A percentile compares a stretch with the other conserved stretches of the same genome.
These are phyloP conservation scores for Hippocampus zosterae DNA, from an alignment of 2,113 vertebrate genomes.

Conservation along the genomic window DNA sequence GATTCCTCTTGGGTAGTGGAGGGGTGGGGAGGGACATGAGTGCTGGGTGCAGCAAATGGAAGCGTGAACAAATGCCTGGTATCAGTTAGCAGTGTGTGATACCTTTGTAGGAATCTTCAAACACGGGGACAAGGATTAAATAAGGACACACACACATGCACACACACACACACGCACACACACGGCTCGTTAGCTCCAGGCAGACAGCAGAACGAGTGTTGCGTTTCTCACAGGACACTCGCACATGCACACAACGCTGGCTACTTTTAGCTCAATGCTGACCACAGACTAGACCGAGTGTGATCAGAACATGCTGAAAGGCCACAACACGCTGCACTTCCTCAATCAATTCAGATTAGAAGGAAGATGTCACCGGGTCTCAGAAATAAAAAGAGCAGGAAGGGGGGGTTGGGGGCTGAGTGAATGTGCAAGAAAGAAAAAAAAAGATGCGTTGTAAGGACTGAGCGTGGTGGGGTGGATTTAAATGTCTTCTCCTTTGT, in stretches of 20 bases:
- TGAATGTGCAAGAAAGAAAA: slow-evolving; percentile 32
- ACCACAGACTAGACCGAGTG: slow-evolving; percentile 25
- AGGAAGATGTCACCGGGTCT: slow-evolving; percentile 28
- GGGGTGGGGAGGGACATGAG: slow-evolving; percentile 31
- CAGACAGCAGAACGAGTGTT: slow-evolving; percentile 59
- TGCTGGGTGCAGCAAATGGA: slow-evolving; percentile 44
- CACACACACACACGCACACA: slow-evolving; percentile 9
- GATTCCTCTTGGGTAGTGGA: slow-evolving; percentile 20
- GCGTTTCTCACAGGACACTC: slow-evolving; percentile 57
- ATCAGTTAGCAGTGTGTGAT: slow-evolving; percentile 61
- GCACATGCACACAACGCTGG: slow-evolving; percentile 1
- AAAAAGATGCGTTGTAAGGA: background rate
- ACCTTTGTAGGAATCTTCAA: slow-evolving; percentile 47
- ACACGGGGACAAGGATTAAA: slow-evolving; percentile 22
- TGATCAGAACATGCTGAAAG: slow-evolving; percentile 28
- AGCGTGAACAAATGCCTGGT: slow-evolving; percentile 39
- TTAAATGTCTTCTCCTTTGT: background rate
- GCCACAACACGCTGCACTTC: slow-evolving; percentile 35
- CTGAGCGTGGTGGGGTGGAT: background rate
- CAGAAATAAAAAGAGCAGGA: background rate
- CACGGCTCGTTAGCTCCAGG: slow-evolving; percentile 48
- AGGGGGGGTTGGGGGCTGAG: background rate
- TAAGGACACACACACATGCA: slow-evolving; percentile 29
- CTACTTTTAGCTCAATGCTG: slow-evolving; percentile 3
- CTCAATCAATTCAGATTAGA: background rate